phyloP scores from a whole-genome alignment of 2,888 invertebrate genomes.

The Cheilosia vulpina region DNA sequence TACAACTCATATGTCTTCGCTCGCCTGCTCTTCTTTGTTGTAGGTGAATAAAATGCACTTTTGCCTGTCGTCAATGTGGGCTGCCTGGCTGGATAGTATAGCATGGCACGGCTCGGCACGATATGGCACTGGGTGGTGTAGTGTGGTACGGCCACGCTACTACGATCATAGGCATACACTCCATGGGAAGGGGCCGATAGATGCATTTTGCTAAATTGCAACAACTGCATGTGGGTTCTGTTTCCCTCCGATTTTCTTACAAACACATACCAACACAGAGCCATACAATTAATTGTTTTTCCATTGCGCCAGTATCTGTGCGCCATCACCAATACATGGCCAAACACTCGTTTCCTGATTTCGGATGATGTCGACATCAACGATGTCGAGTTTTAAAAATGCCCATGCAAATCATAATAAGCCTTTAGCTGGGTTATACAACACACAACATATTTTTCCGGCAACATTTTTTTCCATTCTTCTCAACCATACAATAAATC shows the following conservation, averaged over 20 bases:
- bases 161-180: not conserved
- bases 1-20: constrained; percentile 17
- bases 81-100: not conserved
- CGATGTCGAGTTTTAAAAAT: constrained; percentile 64
- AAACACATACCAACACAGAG: constrained; percentile 50
- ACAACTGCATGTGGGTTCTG: constrained; percentile 54
- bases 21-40: constrained; percentile 34
- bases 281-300: constrained; percentile 11
- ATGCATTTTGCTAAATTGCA: constrained; percentile 69
- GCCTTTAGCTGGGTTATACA: constrained; percentile 80
- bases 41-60: constrained; percentile 52
- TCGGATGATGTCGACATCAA: constrained; percentile 66
- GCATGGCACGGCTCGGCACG: constrained; percentile 8
- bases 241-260: constrained; percentile 54
- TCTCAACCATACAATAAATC: constrained; percentile 74
- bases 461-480: constrained; percentile 77
- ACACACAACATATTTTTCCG: constrained; percentile 79
- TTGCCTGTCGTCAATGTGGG: constrained; percentile 38
- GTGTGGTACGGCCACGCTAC: not conserved
- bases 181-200: constrained; percentile 19
- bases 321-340: constrained; percentile 52
- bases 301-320: constrained; percentile 26
- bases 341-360: constrained; percentile 43
- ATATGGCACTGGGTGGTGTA: not conserved
- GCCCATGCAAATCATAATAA: constrained; percentile 79